Percentiles rank a stretch among this genome's conserved stretches.
These are phyloP conservation scores for Tortricodes alternella DNA, from an alignment of 2,888 invertebrate genomes.

Conservation along the genomic window DNA sequence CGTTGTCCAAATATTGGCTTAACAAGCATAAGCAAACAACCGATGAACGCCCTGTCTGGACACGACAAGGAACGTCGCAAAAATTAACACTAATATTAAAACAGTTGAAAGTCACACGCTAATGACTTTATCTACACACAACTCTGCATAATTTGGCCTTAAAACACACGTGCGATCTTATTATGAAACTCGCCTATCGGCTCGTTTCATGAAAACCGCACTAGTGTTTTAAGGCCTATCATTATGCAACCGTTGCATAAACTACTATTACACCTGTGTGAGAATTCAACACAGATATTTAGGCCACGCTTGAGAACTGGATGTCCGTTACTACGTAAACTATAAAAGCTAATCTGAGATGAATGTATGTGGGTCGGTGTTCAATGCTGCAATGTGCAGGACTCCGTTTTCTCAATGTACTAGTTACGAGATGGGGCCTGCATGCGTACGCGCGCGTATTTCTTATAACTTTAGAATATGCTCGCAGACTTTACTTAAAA, in stretches of 20 bases:
- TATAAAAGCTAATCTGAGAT: constrained; percentile 34
- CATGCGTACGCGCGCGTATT: constrained; percentile 36
- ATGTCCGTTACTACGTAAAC: constrained; percentile 34
- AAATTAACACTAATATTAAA: not conserved
- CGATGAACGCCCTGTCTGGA: not conserved
- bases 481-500: not conserved
- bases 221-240: no score
- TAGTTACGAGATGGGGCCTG: constrained; percentile 38
- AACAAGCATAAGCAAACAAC: not conserved
- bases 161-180: no score
- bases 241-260: no score
- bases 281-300: constrained; percentile 4
- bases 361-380: constrained; percentile 40
- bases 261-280: constrained; percentile 16
- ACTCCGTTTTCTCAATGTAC: constrained; percentile 41
- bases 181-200: no score
- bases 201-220: no score
- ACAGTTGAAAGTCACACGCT: not conserved
- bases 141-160: no score
- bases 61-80: not conserved
- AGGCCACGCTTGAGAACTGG: constrained; percentile 16
- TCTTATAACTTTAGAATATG: constrained; percentile 11
- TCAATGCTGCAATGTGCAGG: constrained; percentile 38
- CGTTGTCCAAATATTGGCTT: constrained; percentile 9
- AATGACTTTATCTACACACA: no score